Conservation (phyloP, 2,888 invertebrate species). For the Orthosia cruda region DNA sequence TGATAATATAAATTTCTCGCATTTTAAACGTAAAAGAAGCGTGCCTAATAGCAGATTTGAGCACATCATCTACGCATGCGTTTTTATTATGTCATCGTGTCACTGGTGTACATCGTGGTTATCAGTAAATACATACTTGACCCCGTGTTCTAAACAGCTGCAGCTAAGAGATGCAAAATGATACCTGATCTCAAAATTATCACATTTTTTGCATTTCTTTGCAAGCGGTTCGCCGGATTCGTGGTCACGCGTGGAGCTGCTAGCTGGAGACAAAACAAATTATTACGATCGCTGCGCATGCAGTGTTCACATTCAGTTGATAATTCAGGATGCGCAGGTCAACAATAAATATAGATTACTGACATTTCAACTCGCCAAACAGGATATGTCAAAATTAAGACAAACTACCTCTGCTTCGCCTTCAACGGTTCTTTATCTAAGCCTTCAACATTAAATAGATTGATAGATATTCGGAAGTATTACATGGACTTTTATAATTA, state of each 20-base stretch:
- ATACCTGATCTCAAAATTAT: constrained; percentile 77
- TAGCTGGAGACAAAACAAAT: constrained; percentile 72
- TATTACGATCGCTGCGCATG: constrained; percentile 68
- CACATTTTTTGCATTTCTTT: constrained; percentile 80
- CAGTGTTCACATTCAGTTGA: constrained; percentile 10
- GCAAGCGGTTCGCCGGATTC: constrained; percentile 47
- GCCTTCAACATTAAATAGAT: background rate
- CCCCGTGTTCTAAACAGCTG: constrained; percentile 41
- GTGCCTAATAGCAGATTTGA: constrained; percentile 18
- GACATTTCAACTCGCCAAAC: background rate
- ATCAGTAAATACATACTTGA: constrained; percentile 28
- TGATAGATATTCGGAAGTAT: too few relatives aligned
- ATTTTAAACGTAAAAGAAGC: constrained; percentile 19
- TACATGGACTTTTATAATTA: background rate
- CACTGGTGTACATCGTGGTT: background rate
- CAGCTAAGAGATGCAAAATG: constrained; percentile 48
- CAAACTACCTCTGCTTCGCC: background rate
- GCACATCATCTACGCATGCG: constrained; percentile 28
- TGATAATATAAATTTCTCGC: constrained; percentile 4
- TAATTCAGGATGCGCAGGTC: background rate
- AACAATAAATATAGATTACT: background rate
- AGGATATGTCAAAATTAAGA: background rate
- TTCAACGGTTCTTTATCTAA: too few relatives aligned
- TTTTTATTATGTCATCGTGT: background rate
- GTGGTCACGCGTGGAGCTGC: constrained; percentile 60